Evolutionary conservation across 2,888 invertebrate genomes (phyloP).

Genomic region (Mythimna vitellina): DNA sequence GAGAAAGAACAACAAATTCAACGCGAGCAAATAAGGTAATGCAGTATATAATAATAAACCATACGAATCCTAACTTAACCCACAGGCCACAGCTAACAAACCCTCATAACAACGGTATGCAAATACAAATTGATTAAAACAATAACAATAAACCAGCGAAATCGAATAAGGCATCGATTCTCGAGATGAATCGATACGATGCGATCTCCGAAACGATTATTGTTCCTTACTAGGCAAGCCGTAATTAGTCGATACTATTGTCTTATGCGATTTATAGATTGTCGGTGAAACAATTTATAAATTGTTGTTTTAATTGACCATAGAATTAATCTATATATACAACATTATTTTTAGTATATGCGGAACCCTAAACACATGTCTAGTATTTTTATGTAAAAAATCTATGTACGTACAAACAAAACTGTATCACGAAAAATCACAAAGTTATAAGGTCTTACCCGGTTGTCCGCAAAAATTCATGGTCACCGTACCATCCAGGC

Average conservation of each 20-base stretch:
- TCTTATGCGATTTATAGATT: slow-evolving; percentile 79
- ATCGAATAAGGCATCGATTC: slow-evolving; percentile 86
- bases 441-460: too few relatives aligned
- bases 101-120: slow-evolving; percentile 77
- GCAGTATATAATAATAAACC: slow-evolving; percentile 21
- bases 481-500: too few relatives aligned
- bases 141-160: slow-evolving; percentile 83
- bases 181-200: slow-evolving; percentile 81
- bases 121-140: slow-evolving; percentile 84
- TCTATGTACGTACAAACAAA: too few relatives aligned
- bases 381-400: too few relatives aligned
- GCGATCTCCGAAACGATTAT: slow-evolving; percentile 78
- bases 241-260: slow-evolving; percentile 86
- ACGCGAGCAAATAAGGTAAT: too few relatives aligned
- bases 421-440: too few relatives aligned
- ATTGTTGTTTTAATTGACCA: slow-evolving; percentile 66
- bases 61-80: slow-evolving; percentile 32
- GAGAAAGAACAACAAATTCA: too few relatives aligned
- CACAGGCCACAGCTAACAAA: slow-evolving; percentile 46
- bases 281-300: slow-evolving; percentile 63
- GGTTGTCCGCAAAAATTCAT: too few relatives aligned
- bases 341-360: too few relatives aligned
- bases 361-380: too few relatives aligned
- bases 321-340: slow-evolving; percentile 54
- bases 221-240: slow-evolving; percentile 86